Conservation (phyloP, 1,140 invertebrate genomes). For the Cydia pomonella region DNA sequence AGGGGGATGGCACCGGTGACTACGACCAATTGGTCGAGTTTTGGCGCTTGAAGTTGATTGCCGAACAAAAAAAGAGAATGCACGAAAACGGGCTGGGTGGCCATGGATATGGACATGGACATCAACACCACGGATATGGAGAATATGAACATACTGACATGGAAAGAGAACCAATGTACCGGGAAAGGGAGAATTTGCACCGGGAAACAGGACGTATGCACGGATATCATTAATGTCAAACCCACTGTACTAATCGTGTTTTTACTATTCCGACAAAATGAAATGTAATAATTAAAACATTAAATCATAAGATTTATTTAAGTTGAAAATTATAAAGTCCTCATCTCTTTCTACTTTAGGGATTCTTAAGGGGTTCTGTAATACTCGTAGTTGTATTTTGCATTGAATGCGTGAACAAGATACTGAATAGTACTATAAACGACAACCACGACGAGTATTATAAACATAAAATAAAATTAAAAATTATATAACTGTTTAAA, state of each 20-base stretch:
- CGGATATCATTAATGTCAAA: background rate
- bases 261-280: too few relatives aligned
- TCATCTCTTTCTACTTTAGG: too few relatives aligned
- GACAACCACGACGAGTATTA: too few relatives aligned
- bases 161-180: background rate
- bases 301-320: too few relatives aligned
- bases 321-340: too few relatives aligned
- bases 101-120: background rate
- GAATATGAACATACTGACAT: background rate
- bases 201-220: background rate
- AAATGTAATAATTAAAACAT: too few relatives aligned
- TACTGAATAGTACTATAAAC: too few relatives aligned
- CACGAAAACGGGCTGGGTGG: background rate
- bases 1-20: slow-evolving; percentile 45
- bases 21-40: slow-evolving; percentile 60
- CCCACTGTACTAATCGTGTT: background rate
- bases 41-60: slow-evolving; percentile 51
- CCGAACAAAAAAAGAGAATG: slow-evolving; percentile 40
- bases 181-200: background rate
- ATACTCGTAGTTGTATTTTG: too few relatives aligned
- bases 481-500: too few relatives aligned
- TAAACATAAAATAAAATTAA: too few relatives aligned
- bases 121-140: background rate
- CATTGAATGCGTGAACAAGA: too few relatives aligned
- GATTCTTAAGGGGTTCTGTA: too few relatives aligned